Evolutionary conservation across 2,113 vertebrate genomes (phyloP).

Genomic region (Mixornis gularis): DNA sequence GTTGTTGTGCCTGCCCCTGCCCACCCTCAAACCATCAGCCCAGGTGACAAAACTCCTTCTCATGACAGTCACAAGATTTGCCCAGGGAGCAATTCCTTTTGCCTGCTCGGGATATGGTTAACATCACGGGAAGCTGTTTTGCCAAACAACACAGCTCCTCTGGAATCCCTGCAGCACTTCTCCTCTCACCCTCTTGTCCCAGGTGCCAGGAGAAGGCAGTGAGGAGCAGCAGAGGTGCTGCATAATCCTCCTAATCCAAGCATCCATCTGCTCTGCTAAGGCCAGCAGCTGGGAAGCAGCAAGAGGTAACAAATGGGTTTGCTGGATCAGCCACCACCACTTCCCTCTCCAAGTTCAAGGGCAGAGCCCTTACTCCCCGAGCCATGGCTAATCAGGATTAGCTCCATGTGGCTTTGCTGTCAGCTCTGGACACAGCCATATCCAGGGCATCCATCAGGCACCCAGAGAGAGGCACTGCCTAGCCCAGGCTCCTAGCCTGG

Average conservation of each 20-base stretch:
- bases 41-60: neutral
- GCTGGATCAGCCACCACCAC: neutral
- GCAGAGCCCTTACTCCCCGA: neutral
- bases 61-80: fast-evolving
- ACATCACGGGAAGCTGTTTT: fast-evolving
- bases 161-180: neutral
- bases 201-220: neutral
- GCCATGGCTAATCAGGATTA: slow-evolving; percentile 43
- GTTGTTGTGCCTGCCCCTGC: neutral
- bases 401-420: neutral
- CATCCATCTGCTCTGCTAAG: neutral
- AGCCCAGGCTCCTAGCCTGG: neutral
- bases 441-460: neutral
- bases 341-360: slow-evolving; percentile 31
- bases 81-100: neutral
- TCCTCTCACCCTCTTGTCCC: neutral
- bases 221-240: neutral
- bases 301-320: neutral
- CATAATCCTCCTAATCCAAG: neutral
- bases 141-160: fast-evolving
- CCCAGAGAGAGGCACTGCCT: neutral
- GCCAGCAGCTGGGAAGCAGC: neutral
- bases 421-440: neutral
- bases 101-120: neutral
- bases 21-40: neutral